These are phyloP conservation scores for Galeruca laticollis DNA, from an alignment of 2,888 invertebrate genomes.

Conservation along the genomic window DNA sequence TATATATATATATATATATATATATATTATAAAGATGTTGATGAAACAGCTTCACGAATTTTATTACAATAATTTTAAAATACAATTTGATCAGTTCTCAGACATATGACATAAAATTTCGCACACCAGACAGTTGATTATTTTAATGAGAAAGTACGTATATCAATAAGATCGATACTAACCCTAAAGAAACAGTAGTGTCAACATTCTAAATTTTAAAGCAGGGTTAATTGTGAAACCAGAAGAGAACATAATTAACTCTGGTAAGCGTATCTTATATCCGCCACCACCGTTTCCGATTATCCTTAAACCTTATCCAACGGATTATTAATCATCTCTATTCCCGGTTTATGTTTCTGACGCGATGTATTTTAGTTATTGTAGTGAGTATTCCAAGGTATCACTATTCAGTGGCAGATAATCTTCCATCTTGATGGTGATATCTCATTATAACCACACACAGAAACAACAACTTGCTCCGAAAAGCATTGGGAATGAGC, in stretches of 20 bases:
- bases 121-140: too few species aligned
- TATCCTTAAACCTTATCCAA: background rate
- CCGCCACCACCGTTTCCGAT: background rate
- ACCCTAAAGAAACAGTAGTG: background rate
- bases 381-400: background rate
- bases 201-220: background rate
- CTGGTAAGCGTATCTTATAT: background rate
- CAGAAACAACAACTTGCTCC: too few species aligned
- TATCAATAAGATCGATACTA: too few species aligned
- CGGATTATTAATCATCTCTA: slow-evolving; percentile 4
- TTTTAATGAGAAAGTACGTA: too few species aligned
- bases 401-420: background rate
- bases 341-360: background rate
- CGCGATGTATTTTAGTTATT: background rate
- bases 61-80: too few species aligned
- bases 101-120: too few species aligned
- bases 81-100: too few species aligned
- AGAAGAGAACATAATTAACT: background rate
- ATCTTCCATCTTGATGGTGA: background rate
- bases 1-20: too few species aligned
- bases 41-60: too few species aligned
- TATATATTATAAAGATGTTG: too few species aligned
- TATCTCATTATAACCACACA: too few species aligned
- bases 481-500: too few species aligned
- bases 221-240: background rate